Conservation (phyloP, 2,113 vertebrate genomes). For the Tringa solitaria region DNA sequence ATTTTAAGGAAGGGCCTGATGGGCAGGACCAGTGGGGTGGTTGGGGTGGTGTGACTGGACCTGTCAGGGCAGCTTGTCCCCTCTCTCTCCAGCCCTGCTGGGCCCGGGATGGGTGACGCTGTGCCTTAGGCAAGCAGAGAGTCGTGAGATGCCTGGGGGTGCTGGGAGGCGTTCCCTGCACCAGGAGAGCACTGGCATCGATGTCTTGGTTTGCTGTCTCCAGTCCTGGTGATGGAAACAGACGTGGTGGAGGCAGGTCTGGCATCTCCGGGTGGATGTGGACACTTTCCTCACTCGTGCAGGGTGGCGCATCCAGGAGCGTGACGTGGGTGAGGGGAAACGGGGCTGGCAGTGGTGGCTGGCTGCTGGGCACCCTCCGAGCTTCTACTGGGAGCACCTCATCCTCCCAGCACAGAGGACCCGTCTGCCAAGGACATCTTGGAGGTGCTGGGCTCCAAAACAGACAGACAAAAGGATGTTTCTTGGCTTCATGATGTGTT, state of each 20-base stretch:
- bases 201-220: neutral
- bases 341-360: fast-evolving
- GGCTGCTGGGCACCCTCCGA: neutral
- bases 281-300: neutral
- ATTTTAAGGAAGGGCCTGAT: neutral
- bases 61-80: neutral
- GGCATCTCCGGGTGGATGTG: neutral
- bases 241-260: neutral
- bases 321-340: neutral
- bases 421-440: neutral
- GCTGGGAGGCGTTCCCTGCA: neutral
- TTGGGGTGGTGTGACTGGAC: neutral
- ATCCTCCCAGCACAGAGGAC: neutral
- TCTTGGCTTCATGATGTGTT: neutral
- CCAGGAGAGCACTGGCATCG: neutral
- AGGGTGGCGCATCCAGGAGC: neutral
- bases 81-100: neutral
- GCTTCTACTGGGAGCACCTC: neutral
- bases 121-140: neutral
- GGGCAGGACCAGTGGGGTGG: neutral
- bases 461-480: neutral
- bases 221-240: neutral
- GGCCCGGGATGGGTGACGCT: neutral
- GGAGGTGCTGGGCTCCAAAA: neutral
- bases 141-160: fast-evolving